phyloP scores from a whole-genome alignment of 2,797 vertebrate genomes.

The Lagodon rhomboides region DNA sequence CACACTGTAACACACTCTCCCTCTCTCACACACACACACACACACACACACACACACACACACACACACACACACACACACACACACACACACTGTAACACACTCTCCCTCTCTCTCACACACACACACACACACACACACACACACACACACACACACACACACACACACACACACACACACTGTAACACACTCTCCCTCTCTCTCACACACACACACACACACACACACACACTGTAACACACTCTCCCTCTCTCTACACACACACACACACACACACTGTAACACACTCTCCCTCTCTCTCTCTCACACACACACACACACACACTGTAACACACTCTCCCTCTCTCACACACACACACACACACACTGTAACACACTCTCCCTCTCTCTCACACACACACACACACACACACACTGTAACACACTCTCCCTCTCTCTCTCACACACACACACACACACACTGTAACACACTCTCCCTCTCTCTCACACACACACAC shows the following conservation, averaged over 20 bases:
- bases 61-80: constrained; percentile 9
- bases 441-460: constrained; percentile 9
- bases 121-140: too few relatives aligned
- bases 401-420: not conserved
- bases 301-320: constrained; percentile 19
- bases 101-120: not conserved
- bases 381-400: too few relatives aligned
- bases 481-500: constrained; percentile 19
- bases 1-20: too few relatives aligned
- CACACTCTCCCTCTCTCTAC: not conserved
- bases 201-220: too few relatives aligned
- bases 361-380: constrained; percentile 18
- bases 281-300: too few relatives aligned
- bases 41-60: constrained; percentile 18
- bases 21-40: constrained; percentile 11
- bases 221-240: not conserved
- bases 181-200: too few relatives aligned
- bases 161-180: constrained; percentile 21
- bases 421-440: not conserved
- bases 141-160: too few relatives aligned
- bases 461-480: too few relatives aligned
- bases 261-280: constrained; percentile 7
- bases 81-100: not conserved
- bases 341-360: not conserved
- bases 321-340: not conserved